A percentile compares a stretch with the other conserved stretches of the same genome.
Conservation (phyloP, 2,797 vertebrate species). For the Peromyscus aztecus region DNA sequence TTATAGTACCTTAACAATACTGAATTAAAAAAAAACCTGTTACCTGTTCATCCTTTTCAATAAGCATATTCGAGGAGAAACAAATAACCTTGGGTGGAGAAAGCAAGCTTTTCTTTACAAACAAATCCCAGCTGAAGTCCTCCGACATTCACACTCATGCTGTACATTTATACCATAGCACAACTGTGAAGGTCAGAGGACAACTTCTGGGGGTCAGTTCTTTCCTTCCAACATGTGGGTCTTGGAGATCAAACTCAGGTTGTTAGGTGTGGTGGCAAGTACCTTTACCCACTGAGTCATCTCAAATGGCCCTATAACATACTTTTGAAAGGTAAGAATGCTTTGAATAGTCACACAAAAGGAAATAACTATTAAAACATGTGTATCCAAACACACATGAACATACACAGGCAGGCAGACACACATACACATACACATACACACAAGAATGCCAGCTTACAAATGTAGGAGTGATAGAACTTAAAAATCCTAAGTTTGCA, state of each 20-base stretch:
- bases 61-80: conserved; percentile 63
- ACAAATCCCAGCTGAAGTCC: conserved; percentile 11
- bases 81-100: conserved; percentile 35
- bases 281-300: not conserved
- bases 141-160: not conserved
- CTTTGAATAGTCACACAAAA: not conserved
- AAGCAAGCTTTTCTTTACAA: conserved; percentile 36
- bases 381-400: not conserved
- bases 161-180: not conserved
- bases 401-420: not conserved
- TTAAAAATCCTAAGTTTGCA: conserved; percentile 61
- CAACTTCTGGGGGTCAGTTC: not conserved
- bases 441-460: not conserved
- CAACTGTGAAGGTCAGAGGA: not conserved
- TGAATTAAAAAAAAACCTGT: conserved; percentile 47
- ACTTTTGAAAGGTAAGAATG: not conserved
- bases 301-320: not conserved
- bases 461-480: conserved; percentile 56
- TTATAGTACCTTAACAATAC: conserved; percentile 35
- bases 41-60: conserved; percentile 60
- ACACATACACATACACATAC: not conserved
- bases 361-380: not conserved
- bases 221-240: not conserved
- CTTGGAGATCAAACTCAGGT: not conserved
- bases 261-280: not conserved